A percentile compares a stretch with the other conserved stretches of the same genome.
phyloP scores from a whole-genome alignment of 1,140 invertebrate species.

The Eumeta japonica region DNA sequence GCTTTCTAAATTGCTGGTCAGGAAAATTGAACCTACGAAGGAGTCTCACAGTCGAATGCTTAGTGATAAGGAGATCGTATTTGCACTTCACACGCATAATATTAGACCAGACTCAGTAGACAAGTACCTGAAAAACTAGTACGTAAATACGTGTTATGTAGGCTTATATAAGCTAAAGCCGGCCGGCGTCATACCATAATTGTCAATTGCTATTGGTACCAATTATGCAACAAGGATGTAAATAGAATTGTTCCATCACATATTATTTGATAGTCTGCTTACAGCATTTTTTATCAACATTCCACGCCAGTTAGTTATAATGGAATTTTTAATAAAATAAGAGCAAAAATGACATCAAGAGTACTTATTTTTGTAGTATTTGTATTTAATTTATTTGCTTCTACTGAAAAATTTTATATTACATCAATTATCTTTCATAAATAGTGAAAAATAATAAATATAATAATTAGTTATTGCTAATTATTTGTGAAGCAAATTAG shows the following conservation, averaged over 20 bases:
- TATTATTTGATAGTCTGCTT: no score
- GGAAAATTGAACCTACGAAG: constrained; percentile 90
- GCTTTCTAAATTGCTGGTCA: constrained; percentile 84
- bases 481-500: no score
- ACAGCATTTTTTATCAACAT: no score
- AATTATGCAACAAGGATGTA: background rate
- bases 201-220: background rate
- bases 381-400: no score
- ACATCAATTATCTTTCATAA: no score
- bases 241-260: background rate
- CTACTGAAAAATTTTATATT: no score
- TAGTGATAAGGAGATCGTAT: constrained; percentile 92
- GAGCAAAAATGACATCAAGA: no score
- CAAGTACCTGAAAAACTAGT: constrained; percentile 89
- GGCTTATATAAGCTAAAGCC: constrained; percentile 18
- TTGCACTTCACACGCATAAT: constrained; percentile 92
- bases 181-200: background rate
- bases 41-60: constrained; percentile 93
- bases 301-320: no score
- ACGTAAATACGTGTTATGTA: constrained; percentile 52
- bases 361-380: no score
- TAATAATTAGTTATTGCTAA: no score
- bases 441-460: no score
- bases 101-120: constrained; percentile 84
- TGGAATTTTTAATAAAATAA: no score